phyloP scores from a whole-genome alignment of 1,140 invertebrate genomes.

The Lasaia peninsularis region DNA sequence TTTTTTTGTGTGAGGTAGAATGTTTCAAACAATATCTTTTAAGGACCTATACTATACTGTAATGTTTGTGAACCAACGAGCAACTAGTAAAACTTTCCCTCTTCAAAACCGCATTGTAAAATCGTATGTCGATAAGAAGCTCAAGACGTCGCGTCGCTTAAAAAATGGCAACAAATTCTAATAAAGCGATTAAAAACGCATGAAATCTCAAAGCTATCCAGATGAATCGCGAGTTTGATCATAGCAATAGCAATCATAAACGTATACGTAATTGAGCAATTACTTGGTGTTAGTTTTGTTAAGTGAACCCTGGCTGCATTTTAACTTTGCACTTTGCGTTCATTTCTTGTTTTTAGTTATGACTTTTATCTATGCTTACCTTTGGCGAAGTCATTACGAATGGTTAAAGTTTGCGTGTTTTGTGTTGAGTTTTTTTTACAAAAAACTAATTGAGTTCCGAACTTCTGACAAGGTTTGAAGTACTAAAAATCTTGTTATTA shows the following conservation, averaged over 20 bases:
- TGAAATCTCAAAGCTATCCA: too few species aligned
- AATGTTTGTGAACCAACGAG: too few species aligned
- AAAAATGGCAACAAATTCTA: too few species aligned
- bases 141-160: too few species aligned
- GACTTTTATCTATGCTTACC: constrained; percentile 36
- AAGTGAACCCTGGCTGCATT: constrained; percentile 22
- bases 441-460: constrained; percentile 30
- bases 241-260: constrained; percentile 1
- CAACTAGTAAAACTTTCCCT: too few species aligned
- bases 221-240: too few species aligned
- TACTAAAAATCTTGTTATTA: constrained; percentile 24
- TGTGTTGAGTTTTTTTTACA: constrained; percentile 24
- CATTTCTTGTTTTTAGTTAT: constrained; percentile 46
- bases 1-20: too few species aligned
- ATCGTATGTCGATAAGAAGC: too few species aligned
- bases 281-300: constrained; percentile 29
- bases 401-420: constrained; percentile 25
- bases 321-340: constrained; percentile 42
- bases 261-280: constrained; percentile 1
- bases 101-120: too few species aligned
- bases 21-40: too few species aligned
- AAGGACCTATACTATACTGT: too few species aligned
- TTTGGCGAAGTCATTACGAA: constrained; percentile 24
- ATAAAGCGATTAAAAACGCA: too few species aligned
- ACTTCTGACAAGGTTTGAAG: constrained; percentile 19